Evolutionary conservation across 2,113 vertebrate species (phyloP).

Genomic region (Athene cunicularia): DNA sequence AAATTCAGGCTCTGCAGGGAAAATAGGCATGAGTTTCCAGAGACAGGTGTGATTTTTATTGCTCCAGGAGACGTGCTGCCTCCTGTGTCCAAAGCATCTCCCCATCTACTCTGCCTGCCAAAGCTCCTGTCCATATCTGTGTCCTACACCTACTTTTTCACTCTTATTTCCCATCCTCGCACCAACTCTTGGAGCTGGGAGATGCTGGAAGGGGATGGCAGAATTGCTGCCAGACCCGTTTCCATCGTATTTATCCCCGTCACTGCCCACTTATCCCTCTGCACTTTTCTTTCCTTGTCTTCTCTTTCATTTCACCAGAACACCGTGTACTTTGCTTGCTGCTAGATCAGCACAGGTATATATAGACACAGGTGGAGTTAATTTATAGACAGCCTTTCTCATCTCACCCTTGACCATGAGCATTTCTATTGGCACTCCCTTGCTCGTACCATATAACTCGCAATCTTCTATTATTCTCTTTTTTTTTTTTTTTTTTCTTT

Average conservation of each 20-base stretch:
- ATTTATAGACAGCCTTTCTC: background rate
- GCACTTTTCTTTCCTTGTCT: background rate
- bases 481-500: no score
- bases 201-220: rapidly evolving
- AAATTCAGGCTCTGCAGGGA: background rate
- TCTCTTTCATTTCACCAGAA: background rate
- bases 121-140: background rate
- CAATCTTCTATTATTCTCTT: background rate
- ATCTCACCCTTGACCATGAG: background rate
- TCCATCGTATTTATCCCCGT: background rate
- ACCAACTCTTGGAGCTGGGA: rapidly evolving
- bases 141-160: rapidly evolving
- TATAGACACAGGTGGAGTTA: background rate
- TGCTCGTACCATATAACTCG: background rate
- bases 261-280: background rate
- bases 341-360: background rate
- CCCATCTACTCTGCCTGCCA: no score
- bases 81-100: rapidly evolving
- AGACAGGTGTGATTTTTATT: background rate
- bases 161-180: background rate
- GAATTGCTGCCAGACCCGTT: rapidly evolving
- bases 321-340: background rate
- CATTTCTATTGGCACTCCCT: background rate
- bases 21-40: rapidly evolving
- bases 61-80: background rate